Evolutionary conservation across 2,113 vertebrate species (phyloP).

Genomic region (Rhipidura dahli): DNA sequence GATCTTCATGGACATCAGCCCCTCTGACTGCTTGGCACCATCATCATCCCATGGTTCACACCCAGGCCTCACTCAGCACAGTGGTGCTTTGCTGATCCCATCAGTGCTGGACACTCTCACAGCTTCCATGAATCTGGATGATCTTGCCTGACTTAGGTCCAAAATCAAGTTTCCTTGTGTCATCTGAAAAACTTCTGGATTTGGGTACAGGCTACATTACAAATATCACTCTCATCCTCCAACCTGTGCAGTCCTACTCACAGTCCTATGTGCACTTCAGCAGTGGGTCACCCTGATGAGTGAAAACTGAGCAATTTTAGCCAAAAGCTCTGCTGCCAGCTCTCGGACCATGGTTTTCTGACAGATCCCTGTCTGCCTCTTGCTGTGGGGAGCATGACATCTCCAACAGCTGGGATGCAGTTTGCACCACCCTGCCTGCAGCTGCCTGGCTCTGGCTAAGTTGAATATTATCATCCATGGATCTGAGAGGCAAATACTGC

Average conservation of each 20-base stretch:
- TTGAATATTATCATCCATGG: neutral
- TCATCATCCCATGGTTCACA: neutral
- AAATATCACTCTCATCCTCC: neutral
- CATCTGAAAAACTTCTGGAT: neutral
- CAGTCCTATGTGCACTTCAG: neutral
- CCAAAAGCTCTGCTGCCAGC: neutral
- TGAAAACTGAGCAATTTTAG: neutral
- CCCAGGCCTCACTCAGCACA: neutral
- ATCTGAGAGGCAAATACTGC: neutral
- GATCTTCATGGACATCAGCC: neutral
- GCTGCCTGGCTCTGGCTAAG: neutral
- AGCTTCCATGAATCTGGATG: neutral
- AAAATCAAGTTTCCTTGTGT: neutral
- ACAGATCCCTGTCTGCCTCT: neutral
- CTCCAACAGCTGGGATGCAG: rapidly evolving
- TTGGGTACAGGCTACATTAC: neutral
- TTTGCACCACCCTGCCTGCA: neutral
- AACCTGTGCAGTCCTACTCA: rapidly evolving
- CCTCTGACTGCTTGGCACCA: neutral
- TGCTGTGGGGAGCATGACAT: neutral
- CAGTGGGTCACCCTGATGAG: rapidly evolving
- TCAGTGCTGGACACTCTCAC: neutral
- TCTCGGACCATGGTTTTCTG: neutral
- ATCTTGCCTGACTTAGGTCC: rapidly evolving
- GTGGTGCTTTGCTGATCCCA: rapidly evolving